A percentile compares a stretch with the other conserved stretches of the same genome.
Evolutionary conservation across 2,113 vertebrate genomes (phyloP).

Genomic region (Danionella cerebrum): DNA sequence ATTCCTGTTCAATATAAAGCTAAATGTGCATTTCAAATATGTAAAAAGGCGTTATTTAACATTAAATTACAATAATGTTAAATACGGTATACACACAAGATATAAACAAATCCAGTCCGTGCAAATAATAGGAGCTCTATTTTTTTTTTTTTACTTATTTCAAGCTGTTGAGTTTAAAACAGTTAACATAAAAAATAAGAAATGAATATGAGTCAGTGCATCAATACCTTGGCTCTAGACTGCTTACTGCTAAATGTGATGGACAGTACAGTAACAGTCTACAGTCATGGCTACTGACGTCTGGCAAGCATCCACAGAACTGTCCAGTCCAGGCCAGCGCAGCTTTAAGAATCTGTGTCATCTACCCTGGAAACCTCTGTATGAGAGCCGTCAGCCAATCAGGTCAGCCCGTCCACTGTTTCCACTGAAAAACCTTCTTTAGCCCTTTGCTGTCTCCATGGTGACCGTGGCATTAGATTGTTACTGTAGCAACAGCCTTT

Average conservation of each 20-base stretch:
- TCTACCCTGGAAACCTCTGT: constrained; percentile 29
- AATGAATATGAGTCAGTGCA: constrained; percentile 64
- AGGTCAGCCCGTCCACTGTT: constrained; percentile 53
- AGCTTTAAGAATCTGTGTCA: constrained; percentile 16
- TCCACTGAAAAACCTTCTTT: constrained; percentile 62
- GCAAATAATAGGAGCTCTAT: too few relatives aligned
- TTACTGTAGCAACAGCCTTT: constrained; percentile 90
- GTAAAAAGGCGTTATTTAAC: too few relatives aligned
- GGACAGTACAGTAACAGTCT: constrained; percentile 93
- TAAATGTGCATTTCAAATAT: too few relatives aligned
- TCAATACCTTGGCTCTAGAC: constrained; percentile 98
- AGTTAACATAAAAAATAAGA: neutral
- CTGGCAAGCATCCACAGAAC: constrained; percentile 69
- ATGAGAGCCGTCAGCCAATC: constrained; percentile 34
- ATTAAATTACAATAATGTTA: too few relatives aligned
- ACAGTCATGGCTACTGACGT: constrained; percentile 98
- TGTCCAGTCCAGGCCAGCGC: neutral
- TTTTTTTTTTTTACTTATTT: too few relatives aligned
- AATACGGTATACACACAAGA: too few relatives aligned
- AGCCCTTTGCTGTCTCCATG: constrained; percentile 64
- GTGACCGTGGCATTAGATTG: constrained; percentile 99
- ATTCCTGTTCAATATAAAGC: too few relatives aligned
- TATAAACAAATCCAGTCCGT: too few relatives aligned
- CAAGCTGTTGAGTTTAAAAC: too few relatives aligned
- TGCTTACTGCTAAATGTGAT: constrained; percentile 87